A percentile compares a stretch with the other conserved stretches of the same genome.
phyloP scores from a whole-genome alignment of 2,113 vertebrate species.

The Nycticorax nycticorax region DNA sequence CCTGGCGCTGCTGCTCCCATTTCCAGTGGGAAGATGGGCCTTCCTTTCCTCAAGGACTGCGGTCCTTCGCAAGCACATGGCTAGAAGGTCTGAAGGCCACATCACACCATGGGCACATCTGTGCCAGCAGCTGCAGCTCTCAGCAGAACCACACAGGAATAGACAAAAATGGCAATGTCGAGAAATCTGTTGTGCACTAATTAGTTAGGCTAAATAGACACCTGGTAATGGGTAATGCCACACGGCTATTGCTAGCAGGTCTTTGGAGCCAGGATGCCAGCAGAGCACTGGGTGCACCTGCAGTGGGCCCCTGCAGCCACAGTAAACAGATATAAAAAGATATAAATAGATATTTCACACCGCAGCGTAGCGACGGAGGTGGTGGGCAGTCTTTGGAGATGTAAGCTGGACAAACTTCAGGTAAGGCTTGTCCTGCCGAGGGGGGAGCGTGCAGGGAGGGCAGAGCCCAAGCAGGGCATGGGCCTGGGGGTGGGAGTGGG shows the following conservation, averaged over 20 bases:
- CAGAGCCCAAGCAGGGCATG: background rate
- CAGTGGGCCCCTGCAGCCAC: background rate
- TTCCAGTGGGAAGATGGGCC: background rate
- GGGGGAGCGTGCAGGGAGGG: rapidly evolving
- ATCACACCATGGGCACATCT: rapidly evolving
- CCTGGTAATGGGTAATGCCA: background rate
- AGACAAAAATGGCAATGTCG: background rate
- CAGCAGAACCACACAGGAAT: rapidly evolving
- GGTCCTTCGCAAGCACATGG: rapidly evolving
- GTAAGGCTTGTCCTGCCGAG: background rate
- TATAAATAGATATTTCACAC: background rate
- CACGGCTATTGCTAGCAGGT: background rate
- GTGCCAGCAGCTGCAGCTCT: background rate
- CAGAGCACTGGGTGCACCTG: background rate
- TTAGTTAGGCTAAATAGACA: background rate
- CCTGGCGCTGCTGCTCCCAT: rapidly evolving
- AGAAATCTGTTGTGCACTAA: background rate
- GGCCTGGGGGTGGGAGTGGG: background rate
- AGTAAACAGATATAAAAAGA: rapidly evolving
- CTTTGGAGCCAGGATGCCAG: background rate
- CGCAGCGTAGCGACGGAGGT: rapidly evolving
- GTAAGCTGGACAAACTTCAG: background rate
- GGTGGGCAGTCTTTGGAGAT: background rate
- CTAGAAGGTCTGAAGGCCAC: background rate
- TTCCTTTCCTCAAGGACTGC: too few relatives aligned